Evolutionary conservation across 2,113 vertebrate genomes (phyloP).

Genomic region (Pedetes capensis): DNA sequence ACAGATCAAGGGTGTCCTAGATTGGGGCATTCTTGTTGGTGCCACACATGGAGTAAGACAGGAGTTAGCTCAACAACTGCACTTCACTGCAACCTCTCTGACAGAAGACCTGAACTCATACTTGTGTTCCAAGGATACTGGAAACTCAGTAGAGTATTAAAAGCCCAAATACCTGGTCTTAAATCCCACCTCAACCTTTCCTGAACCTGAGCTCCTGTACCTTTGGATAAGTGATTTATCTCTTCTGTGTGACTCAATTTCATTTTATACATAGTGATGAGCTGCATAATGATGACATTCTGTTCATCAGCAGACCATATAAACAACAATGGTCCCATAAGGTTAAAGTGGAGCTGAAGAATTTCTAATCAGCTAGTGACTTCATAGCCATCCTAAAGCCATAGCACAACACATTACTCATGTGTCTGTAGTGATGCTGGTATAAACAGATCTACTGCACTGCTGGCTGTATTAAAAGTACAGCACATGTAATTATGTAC

Average conservation of each 20-base stretch:
- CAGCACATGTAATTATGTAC: neutral
- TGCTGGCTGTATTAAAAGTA: neutral
- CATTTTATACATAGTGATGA: neutral
- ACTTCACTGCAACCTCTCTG: rapidly evolving
- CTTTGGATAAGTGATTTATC: neutral
- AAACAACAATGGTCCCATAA: neutral
- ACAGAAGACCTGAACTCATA: neutral
- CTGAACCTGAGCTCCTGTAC: neutral
- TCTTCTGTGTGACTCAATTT: neutral
- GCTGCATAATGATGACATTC: neutral
- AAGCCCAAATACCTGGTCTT: neutral
- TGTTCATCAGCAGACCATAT: neutral
- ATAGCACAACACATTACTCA: neutral
- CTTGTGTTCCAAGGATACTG: neutral
- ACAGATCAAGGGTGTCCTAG: too few species aligned
- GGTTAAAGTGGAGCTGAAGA: neutral
- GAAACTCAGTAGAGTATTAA: neutral
- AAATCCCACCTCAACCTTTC: neutral
- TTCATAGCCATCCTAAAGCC: neutral
- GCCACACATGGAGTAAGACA: neutral
- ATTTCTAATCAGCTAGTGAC: too few species aligned
- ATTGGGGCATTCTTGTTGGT: neutral
- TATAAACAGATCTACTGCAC: neutral
- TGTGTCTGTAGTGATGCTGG: neutral
- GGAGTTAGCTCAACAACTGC: neutral